Base-by-base conservation (phyloP, 2,797 vertebrate genomes). In the Hippopotamyrus pictus region DNA sequence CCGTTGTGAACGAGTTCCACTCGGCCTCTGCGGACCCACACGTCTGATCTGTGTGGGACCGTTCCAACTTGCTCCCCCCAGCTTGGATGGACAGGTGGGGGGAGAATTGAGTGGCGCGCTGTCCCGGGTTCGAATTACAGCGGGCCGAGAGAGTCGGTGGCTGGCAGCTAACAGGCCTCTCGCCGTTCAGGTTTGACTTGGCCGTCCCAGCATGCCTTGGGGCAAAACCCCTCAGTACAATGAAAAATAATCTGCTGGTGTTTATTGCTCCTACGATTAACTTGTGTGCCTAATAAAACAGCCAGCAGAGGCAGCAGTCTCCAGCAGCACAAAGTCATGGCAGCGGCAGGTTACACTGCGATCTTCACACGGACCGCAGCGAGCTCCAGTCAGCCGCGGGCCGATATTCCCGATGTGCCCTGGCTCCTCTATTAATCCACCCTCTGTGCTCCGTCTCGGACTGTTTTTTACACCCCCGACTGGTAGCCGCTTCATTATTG, bases 21-120 rank as follows among this genome's bases (percentile, higher is more conserved):
- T 84, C 14, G 84, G 86, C 41, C 50, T 46, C 51, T 17, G 41
- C 53, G 86, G 88, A 22, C 90, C 86, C 89, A 89, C 89, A 87
- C 89, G 90, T 82, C n/a, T 50, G 17, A 73, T 88, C 89, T 44
- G 85, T 62, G 37, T 6, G 25, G 48, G 84, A 37, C n/a, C 4
- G 14, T 73, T 73, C 33, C 33, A 37, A 14, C 11, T 19, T 48
- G 82, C 11, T 44, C 46, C 48, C 48, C 84, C 84, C 50, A 25
- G 48, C 50, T 50, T 5, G 44, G 46, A 59, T 19, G 33, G 86
- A 62, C 86, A 87, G 86, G 86, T 87, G 54, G 54, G 57, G 14
- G 48, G 48, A 86, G 84, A 53, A 53, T 48, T 12, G 84, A 48
- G 76, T 8, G 41, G 41, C 19, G 76, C 11, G 2, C 6, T 48